These are phyloP conservation scores for Lontra canadensis DNA, from an alignment of 2,113 vertebrate species.

Conservation along the genomic window DNA sequence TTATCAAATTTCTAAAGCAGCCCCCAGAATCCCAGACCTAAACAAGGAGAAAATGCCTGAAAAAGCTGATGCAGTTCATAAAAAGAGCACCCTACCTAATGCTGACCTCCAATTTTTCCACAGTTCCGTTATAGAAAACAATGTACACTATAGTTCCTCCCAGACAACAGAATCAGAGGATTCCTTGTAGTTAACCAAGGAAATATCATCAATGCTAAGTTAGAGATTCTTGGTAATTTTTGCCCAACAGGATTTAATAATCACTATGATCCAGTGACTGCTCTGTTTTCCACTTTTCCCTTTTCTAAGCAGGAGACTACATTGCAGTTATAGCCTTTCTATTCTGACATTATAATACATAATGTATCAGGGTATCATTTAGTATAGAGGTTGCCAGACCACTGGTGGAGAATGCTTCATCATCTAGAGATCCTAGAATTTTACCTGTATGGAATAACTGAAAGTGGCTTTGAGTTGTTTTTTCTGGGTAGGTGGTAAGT, in stretches of 20 bases:
- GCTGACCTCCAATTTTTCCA: neutral
- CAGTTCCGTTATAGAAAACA: neutral
- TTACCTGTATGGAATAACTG: neutral
- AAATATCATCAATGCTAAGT: neutral
- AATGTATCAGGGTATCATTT: neutral
- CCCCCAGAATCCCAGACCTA: neutral
- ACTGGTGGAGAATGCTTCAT: neutral
- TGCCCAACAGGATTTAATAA: neutral
- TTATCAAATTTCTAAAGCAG: neutral
- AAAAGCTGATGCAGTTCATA: neutral
- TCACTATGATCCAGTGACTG: neutral
- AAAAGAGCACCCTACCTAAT: neutral
- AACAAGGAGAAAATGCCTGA: neutral
- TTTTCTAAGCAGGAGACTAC: neutral
- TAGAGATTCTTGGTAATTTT: neutral
- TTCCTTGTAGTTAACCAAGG: neutral
- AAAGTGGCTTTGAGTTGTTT: neutral
- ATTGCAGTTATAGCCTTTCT: neutral
- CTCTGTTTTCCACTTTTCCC: neutral
- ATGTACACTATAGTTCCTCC: neutral
- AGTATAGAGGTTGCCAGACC: neutral
- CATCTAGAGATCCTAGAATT: neutral
- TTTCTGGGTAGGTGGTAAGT: neutral
- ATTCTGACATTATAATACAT: neutral
- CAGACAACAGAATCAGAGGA: neutral